Evolutionary conservation across 2,888 invertebrate genomes (phyloP), one percentile per base, ranked within the genome.

Genomic region (Prosapia bicincta): DNA sequence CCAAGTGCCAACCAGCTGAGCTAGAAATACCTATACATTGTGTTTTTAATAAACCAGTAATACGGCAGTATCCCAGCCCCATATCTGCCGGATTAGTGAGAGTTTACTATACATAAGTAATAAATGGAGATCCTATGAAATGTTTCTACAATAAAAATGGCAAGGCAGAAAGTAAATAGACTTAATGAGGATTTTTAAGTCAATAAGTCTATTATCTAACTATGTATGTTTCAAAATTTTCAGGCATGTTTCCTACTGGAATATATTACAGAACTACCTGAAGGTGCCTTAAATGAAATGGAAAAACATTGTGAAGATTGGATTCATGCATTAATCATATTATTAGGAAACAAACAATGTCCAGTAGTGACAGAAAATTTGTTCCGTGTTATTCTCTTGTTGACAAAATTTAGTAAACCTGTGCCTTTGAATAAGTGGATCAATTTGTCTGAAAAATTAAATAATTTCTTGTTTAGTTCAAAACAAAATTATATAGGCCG

Each of bases 221-320:
- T n/a, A n/a, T n/a, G n/a, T n/a, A n/a, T n/a, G n/a, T n/a, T n/a
- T n/a, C n/a, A n/a, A n/a, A n/a, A 30, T 69, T 38, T 70, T 70
- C 23, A 70, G 70, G 70, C 38, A n/a, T 25, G 38, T 70, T 38
- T 43, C 25, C 38, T 70, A n/a, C 70, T 70, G 5, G 38, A 43
- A 38, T 70, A 38, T 13, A 70, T 20, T 24, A n/a, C 38, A 0
- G 26, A n/a, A 23, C 38, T 70, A 1, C 43, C 70, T 23, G 70
- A n/a, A 13, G 26, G 23, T 24, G 26, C 20, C 23, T 13, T 23
- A 26, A 43, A 32, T 24, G 26, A 70, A n/a, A 38, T 70, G 38
- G 26, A 70, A 38, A 32, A 70, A n/a, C 15, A 24, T 7, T 43
- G 70, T 70, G 20, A 70, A 38, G 0, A 70, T 23, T 70, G 70